Evolutionary conservation across 1,140 invertebrate genomes (phyloP).

Genomic region (Philopotamus ludificatus): DNA sequence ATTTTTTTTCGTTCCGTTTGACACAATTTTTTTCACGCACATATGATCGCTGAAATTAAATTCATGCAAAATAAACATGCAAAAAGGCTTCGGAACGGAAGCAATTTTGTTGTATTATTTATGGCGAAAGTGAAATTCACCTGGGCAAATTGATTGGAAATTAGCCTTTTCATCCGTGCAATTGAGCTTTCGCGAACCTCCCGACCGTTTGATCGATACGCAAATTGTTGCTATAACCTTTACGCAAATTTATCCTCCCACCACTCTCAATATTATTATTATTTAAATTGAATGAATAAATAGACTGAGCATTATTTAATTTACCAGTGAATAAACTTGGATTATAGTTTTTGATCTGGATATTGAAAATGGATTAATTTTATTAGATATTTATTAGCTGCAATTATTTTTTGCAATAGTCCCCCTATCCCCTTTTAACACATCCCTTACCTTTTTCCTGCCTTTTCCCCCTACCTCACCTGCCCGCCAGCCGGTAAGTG

Average conservation of each 20-base stretch:
- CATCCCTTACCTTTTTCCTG: too few relatives aligned
- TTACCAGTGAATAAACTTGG: too few relatives aligned
- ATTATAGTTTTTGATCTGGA: too few relatives aligned
- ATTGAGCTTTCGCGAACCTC: slow-evolving; percentile 2
- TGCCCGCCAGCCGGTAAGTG: neutral
- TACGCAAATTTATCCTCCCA: too few relatives aligned
- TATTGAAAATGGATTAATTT: too few relatives aligned
- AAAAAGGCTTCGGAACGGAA: neutral
- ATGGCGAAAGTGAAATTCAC: slow-evolving; percentile 26
- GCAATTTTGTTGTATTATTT: neutral
- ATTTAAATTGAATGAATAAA: too few relatives aligned
- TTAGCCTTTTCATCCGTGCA: slow-evolving; percentile 37
- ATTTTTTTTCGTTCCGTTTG: too few relatives aligned
- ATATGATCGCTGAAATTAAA: neutral
- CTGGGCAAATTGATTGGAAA: slow-evolving; percentile 40
- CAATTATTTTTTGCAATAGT: too few relatives aligned
- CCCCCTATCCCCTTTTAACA: too few relatives aligned
- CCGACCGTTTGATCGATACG: neutral
- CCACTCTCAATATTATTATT: too few relatives aligned
- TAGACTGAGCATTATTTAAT: too few relatives aligned
- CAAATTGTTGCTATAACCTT: neutral
- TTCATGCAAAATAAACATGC: neutral
- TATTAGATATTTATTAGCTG: too few relatives aligned
- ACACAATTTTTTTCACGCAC: neutral
- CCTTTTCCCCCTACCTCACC: neutral